These are phyloP conservation scores for Podarcis cretensis DNA, from an alignment of 2,113 vertebrate genomes.

Conservation along the genomic window DNA sequence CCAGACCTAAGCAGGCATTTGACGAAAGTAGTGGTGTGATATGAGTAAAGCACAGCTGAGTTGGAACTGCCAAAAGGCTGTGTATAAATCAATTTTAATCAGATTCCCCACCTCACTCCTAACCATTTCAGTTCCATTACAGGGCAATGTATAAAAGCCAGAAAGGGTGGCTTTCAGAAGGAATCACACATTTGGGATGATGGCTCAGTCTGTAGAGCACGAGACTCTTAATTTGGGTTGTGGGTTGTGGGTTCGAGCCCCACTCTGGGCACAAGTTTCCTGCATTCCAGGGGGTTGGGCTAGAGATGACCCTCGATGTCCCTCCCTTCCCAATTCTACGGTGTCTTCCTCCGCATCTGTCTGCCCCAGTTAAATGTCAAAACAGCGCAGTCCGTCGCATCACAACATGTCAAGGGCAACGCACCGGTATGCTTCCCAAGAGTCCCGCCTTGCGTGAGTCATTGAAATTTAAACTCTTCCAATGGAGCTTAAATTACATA, in stretches of 20 bases:
- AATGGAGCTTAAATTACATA: neutral
- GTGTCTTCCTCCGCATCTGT: neutral
- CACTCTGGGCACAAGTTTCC: too few relatives aligned
- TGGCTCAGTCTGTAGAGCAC: too few relatives aligned
- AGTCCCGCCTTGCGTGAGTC: slow-evolving; percentile 13
- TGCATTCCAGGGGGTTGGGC: too few relatives aligned
- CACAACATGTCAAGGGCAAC: neutral
- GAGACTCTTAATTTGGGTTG: too few relatives aligned
- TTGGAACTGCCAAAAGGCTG: too few relatives aligned
- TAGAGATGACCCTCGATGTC: too few relatives aligned
- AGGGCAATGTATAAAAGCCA: neutral
- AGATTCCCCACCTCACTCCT: neutral
- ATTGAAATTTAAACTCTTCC: neutral
- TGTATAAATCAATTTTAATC: too few relatives aligned
- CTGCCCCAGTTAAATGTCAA: neutral
- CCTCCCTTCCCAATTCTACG: neutral
- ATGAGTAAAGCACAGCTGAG: too few relatives aligned
- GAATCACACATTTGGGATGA: neutral
- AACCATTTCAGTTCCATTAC: neutral
- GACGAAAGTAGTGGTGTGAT: too few relatives aligned
- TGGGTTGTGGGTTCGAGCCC: too few relatives aligned
- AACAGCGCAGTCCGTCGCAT: neutral
- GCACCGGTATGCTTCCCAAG: neutral
- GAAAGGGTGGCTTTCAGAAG: too few relatives aligned
- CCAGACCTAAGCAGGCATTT: too few relatives aligned